Evolutionary conservation across 2,113 vertebrate genomes (phyloP).

Genomic region (Epinephelus lanceolatus): DNA sequence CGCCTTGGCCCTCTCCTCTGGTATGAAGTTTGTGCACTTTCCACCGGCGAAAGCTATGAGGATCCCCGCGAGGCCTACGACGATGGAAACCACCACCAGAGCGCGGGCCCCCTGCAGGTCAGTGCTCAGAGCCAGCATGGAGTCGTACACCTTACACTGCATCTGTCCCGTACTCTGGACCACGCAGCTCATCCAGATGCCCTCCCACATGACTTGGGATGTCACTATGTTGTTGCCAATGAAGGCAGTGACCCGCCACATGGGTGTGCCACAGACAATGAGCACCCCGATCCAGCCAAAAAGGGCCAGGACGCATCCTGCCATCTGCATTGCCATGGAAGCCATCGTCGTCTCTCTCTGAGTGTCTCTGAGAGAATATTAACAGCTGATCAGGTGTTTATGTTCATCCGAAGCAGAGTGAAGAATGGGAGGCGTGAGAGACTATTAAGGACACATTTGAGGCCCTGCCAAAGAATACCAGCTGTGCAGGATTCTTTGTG

Average conservation of each 20-base stretch:
- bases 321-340: constrained; percentile 78
- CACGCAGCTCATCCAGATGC: constrained; percentile 83
- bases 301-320: constrained; percentile 68
- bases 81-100: constrained; percentile 86
- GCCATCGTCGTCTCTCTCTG: constrained; percentile 60
- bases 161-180: constrained; percentile 83
- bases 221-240: constrained; percentile 81
- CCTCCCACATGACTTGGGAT: constrained; percentile 81
- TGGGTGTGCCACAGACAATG: constrained; percentile 69
- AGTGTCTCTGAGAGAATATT: constrained; percentile 6
- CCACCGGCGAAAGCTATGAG: constrained; percentile 71
- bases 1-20: constrained; percentile 85
- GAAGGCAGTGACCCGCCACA: constrained; percentile 82
- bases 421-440: constrained; percentile 59
- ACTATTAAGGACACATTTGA: constrained; percentile 23
- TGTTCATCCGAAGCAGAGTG: constrained; percentile 10
- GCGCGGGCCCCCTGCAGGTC: constrained; percentile 81
- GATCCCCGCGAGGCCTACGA: constrained; percentile 79
- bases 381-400: constrained; percentile 4
- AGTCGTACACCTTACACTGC: constrained; percentile 84
- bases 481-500: constrained; percentile 71
- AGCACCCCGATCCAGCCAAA: constrained; percentile 77
- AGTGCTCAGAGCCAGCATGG: constrained; percentile 71
- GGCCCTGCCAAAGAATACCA: constrained; percentile 50
- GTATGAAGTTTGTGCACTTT: constrained; percentile 94